A percentile compares a stretch with the other conserved stretches of the same genome.
These are phyloP conservation scores for Scortum barcoo DNA, from an alignment of 2,113 vertebrate genomes.

Conservation along the genomic window DNA sequence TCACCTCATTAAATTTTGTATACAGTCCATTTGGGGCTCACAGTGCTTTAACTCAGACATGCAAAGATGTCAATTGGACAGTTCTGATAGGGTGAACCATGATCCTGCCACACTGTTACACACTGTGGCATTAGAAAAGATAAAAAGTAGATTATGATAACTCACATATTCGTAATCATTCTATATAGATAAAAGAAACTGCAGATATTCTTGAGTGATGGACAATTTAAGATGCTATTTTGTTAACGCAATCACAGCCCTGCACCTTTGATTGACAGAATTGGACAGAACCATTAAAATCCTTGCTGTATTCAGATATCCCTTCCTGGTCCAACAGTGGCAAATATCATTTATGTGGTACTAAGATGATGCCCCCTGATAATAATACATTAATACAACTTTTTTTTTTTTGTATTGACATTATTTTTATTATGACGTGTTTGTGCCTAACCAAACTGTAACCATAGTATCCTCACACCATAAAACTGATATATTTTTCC, in stretches of 20 bases:
- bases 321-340: neutral
- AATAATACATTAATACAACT: neutral
- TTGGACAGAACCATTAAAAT: neutral
- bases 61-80: slow-evolving; percentile 10
- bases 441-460: neutral
- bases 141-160: neutral
- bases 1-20: neutral
- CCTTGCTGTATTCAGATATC: neutral
- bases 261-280: neutral
- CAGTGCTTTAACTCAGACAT: neutral
- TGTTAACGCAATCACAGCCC: neutral
- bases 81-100: slow-evolving; percentile 2
- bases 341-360: neutral
- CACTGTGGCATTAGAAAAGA: neutral
- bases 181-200: neutral
- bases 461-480: too few species aligned
- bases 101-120: neutral
- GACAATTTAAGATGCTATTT: neutral
- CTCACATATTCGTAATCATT: neutral
- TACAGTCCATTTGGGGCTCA: neutral
- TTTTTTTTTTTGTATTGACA: neutral
- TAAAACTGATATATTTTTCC: neutral
- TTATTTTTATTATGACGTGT: neutral
- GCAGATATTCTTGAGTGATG: neutral
- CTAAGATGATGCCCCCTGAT: neutral